phyloP scores from a whole-genome alignment of 2,888 invertebrate genomes.

The Gibbula magus region DNA sequence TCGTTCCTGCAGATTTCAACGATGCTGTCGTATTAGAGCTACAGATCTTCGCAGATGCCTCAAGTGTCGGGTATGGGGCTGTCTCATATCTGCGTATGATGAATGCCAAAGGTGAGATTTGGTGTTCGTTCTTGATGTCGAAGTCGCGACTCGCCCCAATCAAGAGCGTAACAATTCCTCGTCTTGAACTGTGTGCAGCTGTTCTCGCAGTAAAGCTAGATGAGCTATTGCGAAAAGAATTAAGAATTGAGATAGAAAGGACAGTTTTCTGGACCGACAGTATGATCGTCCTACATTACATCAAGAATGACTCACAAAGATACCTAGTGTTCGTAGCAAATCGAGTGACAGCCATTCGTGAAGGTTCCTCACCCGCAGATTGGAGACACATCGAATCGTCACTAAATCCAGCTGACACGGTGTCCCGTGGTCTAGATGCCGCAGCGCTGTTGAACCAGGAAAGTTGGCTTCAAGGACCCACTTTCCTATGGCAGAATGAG shows the following conservation, averaged over 20 bases:
- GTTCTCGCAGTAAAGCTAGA: not conserved
- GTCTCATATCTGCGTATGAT: not conserved
- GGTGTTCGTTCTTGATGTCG: constrained; percentile 12
- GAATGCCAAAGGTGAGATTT: not conserved
- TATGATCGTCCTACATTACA: constrained; percentile 21
- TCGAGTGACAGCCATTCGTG: too few species aligned
- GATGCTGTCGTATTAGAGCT: not conserved
- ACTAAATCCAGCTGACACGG: too few species aligned
- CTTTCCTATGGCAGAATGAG: constrained; percentile 25
- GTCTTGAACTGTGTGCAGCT: constrained; percentile 22
- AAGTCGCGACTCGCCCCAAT: constrained; percentile 12
- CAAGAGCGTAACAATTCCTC: not conserved
- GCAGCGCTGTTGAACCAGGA: not conserved
- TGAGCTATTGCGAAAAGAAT: not conserved
- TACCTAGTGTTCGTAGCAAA: constrained; percentile 24
- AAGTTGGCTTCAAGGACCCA: constrained; percentile 37
- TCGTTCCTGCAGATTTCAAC: too few species aligned
- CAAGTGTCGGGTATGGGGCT: not conserved
- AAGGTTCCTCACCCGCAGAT: constrained; percentile 29
- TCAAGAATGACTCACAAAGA: constrained; percentile 16
- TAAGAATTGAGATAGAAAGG: not conserved
- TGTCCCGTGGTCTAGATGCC: too few species aligned
- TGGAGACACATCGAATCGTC: constrained; percentile 40
- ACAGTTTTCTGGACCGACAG: constrained; percentile 28
- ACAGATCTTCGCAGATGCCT: constrained; percentile 13